Evolutionary conservation across 1,140 invertebrate genomes (phyloP).

Genomic region (roundworm (Caenorhabditis elegans)): DNA sequence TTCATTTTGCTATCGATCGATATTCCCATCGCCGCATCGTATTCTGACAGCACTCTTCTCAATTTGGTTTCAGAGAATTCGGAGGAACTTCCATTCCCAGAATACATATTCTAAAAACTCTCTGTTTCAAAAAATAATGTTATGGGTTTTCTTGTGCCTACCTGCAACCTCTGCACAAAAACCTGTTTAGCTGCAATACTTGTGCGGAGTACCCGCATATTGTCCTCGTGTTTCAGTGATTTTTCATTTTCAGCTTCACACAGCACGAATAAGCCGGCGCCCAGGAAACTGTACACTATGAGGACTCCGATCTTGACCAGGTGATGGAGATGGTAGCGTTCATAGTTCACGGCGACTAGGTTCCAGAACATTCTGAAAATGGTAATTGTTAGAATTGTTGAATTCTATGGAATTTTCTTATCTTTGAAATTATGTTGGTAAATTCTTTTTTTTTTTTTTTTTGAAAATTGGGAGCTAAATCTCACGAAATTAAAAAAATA

Average conservation of each 20-base stretch:
- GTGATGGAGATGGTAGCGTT: conserved; percentile 45
- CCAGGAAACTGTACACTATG: conserved; percentile 40
- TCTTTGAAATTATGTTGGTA: no score
- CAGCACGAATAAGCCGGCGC: conserved; percentile 43
- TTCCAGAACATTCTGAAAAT: conserved; percentile 52
- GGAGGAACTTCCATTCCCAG: background rate
- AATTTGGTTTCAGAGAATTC: conserved; percentile 29
- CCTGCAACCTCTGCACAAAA: conserved; percentile 33
- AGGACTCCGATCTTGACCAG: conserved; percentile 36
- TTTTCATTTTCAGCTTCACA: conserved; percentile 40
- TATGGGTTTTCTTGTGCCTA: background rate
- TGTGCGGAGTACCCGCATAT: background rate
- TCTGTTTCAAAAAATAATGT: background rate
- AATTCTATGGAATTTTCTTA: no score
- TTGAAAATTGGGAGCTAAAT: no score
- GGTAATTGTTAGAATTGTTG: background rate
- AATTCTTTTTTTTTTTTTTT: no score
- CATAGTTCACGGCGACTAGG: conserved; percentile 45
- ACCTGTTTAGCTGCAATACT: conserved; percentile 28
- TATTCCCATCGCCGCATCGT: conserved; percentile 41
- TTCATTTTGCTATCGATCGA: conserved; percentile 18
- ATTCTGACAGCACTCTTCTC: conserved; percentile 39
- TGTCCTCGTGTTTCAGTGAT: background rate
- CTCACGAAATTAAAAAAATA: no score
- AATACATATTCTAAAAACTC: conserved; percentile 8